A percentile compares a stretch with the other conserved stretches of the same genome.
phyloP scores from a whole-genome alignment of 2,888 invertebrate genomes.

The Emmelina monodactyla region DNA sequence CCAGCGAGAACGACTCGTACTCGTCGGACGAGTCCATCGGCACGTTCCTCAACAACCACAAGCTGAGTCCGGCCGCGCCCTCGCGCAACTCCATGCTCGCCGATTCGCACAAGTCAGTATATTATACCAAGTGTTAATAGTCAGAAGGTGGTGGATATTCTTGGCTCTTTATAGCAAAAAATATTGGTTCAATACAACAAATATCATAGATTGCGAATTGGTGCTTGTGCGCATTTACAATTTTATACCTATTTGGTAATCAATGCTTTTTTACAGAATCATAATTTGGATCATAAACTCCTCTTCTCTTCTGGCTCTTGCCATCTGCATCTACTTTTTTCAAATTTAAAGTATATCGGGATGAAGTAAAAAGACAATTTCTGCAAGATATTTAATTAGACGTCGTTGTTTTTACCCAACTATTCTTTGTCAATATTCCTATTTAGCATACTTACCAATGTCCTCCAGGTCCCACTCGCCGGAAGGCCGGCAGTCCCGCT shows the following conservation, averaged over 20 bases:
- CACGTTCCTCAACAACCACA: constrained; percentile 70
- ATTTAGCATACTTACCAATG: no score
- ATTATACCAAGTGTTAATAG: background rate
- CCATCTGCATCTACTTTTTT: no score
- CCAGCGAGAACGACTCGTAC: constrained; percentile 70
- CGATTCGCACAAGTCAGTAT: constrained; percentile 50
- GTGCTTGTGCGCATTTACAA: no score
- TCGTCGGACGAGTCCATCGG: constrained; percentile 72
- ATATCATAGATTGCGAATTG: no score
- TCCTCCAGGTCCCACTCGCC: constrained; percentile 43
- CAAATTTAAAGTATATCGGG: no score
- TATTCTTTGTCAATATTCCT: no score
- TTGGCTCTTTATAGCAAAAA: background rate
- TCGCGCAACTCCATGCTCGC: constrained; percentile 44
- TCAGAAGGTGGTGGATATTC: background rate
- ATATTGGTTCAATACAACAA: no score
- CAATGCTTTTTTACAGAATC: background rate
- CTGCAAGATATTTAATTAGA: no score
- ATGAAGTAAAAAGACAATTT: no score
- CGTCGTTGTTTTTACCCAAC: no score
- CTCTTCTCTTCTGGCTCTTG: no score
- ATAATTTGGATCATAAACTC: no score
- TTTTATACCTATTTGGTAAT: background rate
- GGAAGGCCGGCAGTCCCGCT: constrained; percentile 47
- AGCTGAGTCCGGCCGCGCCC: constrained; percentile 54